Evolutionary conservation across 2,797 vertebrate species (phyloP), one percentile per base, ranked within the genome.

Genomic region (Darevskia nairensis): DNA sequence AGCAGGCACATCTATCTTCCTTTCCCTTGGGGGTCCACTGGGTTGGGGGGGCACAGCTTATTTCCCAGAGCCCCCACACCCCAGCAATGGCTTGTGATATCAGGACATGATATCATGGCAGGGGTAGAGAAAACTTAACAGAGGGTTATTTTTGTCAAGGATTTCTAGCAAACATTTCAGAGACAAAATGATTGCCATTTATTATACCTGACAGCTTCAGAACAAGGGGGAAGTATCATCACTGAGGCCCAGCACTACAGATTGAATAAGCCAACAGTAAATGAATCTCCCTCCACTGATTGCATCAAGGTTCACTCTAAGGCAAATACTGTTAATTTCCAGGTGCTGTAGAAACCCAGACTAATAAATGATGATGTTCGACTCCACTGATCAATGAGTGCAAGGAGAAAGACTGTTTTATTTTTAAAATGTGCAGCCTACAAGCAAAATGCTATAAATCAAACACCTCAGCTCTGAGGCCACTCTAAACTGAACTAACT

Each of bases 191-290:
- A 10, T 79, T 41, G 64, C 64, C 46, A 72, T n/a, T 84, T 84
- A 41, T 84, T 84, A 39, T 8, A 35, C 1, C 13, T 32, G 68
- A 35, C 29, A 79, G 39, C 55, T 80, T 74, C 25, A 21, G 59
- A 17, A 23, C 1, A 19, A 25, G 11, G 41, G 7, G 29, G 5
- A 10, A 6, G 3, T 46, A 46, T 29, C 75, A 89, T 88, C 93
- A 93, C 29, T 87, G 35, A 86, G 76, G 84, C 86, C 46, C 83
- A 90, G 88, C 35, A 71, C 50, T 76, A 35, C 66, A 59, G 89
- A 95, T 85, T 75, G 78, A 90, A 84, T 90, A 55, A 91, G 82
- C n/a, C 88, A 84, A 66, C 61, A 91, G 85, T 81, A 95, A 92
- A 88, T 87, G 61, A 89, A 35, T 94, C 90, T 87, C 87, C 19